A percentile compares a stretch with the other conserved stretches of the same genome.
Conservation (phyloP, 2,888 invertebrate genomes). For the Lacanobia wlatinum region DNA sequence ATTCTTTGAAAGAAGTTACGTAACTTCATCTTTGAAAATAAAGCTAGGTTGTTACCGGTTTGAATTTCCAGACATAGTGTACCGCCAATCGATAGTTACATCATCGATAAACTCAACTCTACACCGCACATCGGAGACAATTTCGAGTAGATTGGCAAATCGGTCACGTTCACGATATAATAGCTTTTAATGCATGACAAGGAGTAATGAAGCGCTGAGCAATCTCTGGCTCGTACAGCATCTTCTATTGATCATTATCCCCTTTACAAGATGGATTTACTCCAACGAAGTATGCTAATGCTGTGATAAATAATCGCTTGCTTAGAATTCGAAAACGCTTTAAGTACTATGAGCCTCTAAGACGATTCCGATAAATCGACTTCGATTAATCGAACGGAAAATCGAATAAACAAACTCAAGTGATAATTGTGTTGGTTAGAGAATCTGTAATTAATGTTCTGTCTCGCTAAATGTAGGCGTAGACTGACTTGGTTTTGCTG, state of each 20-base stretch:
- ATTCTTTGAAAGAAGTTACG: not conserved
- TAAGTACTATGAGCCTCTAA: conserved; percentile 60
- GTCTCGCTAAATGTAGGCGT: not conserved
- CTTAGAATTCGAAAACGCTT: conserved; percentile 64
- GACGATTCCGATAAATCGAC: conserved; percentile 64
- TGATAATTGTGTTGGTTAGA: conserved; percentile 54
- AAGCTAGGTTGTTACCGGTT: conserved; percentile 6
- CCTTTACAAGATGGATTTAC: conserved; percentile 57
- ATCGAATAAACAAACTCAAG: conserved; percentile 61
- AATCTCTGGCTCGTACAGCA: conserved; percentile 58
- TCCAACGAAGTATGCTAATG: conserved; percentile 63
- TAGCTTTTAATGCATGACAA: conserved; percentile 75
- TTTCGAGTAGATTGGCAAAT: conserved; percentile 66
- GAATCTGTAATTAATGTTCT: conserved; percentile 52
- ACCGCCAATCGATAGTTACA: conserved; percentile 43
- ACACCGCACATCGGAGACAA: conserved; percentile 55
- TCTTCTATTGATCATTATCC: conserved; percentile 56
- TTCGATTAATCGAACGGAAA: conserved; percentile 57
- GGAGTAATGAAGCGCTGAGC: conserved; percentile 71
- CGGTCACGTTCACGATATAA: conserved; percentile 75
- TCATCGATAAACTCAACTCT: conserved; percentile 45
- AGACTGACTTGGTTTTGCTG: conserved; percentile 12
- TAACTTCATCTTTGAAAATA: conserved; percentile 14
- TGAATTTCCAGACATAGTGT: not conserved
- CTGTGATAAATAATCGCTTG: conserved; percentile 62